Conservation (phyloP, 2,888 invertebrate species). For the Dysmachus trigonus region DNA sequence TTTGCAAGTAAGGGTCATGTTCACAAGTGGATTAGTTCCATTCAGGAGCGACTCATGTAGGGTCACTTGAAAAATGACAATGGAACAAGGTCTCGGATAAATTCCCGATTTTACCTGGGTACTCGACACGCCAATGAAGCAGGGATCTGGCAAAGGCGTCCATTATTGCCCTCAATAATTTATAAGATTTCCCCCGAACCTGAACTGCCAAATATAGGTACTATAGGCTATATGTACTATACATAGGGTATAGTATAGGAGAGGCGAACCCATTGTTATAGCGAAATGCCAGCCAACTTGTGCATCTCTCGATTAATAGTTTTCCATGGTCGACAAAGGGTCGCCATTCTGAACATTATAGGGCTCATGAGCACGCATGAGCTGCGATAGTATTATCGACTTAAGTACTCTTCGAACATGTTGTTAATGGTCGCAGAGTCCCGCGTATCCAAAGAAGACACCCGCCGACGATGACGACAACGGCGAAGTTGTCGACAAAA, state of each 20-base stretch:
- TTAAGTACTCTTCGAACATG: slow-evolving; percentile 33
- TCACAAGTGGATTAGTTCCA: slow-evolving; percentile 39
- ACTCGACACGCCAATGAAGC: slow-evolving; percentile 6
- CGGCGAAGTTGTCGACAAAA: background rate
- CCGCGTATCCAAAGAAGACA: slow-evolving; percentile 1
- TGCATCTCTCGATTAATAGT: slow-evolving; percentile 38
- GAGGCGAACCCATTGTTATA: slow-evolving; percentile 9
- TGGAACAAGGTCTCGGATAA: slow-evolving; percentile 24
- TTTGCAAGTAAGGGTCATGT: slow-evolving; percentile 36
- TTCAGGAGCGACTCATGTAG: slow-evolving; percentile 13
- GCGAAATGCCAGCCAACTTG: slow-evolving; percentile 1
- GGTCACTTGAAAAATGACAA: slow-evolving; percentile 30
- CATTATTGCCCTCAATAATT: slow-evolving; percentile 34
- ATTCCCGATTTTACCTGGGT: slow-evolving; percentile 29
- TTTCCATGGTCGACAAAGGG: slow-evolving; percentile 13
- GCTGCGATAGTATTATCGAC: slow-evolving; percentile 16
- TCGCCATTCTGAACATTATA: background rate
- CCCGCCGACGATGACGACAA: background rate
- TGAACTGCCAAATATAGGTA: slow-evolving; percentile 23
- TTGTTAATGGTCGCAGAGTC: slow-evolving; percentile 18
- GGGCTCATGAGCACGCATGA: slow-evolving; percentile 22
- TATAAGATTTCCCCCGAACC: slow-evolving; percentile 19
- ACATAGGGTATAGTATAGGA: too few species aligned
- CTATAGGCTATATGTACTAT: background rate
- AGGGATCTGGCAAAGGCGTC: slow-evolving; percentile 27